These are phyloP conservation scores for Cotesia congregata DNA, from an alignment of 2,888 invertebrate species.

Conservation along the genomic window DNA sequence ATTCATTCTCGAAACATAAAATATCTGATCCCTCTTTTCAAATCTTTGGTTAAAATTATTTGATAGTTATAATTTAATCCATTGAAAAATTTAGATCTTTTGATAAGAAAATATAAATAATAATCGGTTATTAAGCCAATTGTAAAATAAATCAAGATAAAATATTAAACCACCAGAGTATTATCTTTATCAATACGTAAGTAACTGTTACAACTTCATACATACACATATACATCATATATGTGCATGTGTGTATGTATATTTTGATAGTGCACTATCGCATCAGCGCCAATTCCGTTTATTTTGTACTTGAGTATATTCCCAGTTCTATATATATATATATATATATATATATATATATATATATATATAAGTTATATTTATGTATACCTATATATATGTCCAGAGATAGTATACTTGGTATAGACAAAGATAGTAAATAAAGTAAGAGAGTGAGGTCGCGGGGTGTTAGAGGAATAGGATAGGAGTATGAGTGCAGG, in stretches of 20 bases:
- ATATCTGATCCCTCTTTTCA: too few relatives aligned
- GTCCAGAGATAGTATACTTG: neutral
- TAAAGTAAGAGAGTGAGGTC: slow-evolving; percentile 27
- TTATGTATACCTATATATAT: slow-evolving; percentile 2
- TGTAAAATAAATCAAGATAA: slow-evolving; percentile 3
- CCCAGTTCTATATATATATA: slow-evolving; percentile 22
- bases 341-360: slow-evolving; percentile 6
- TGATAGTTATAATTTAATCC: too few relatives aligned
- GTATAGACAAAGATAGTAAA: slow-evolving; percentile 32
- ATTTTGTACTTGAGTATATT: slow-evolving; percentile 35
- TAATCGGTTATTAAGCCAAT: neutral
- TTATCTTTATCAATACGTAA: slow-evolving; percentile 42
- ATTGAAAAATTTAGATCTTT: neutral
- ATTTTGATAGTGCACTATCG: slow-evolving; percentile 38
- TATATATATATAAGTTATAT: slow-evolving; percentile 10
- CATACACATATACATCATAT: neutral
- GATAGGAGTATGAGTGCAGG: slow-evolving; percentile 39
- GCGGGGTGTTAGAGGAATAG: slow-evolving; percentile 21
- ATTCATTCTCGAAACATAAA: too few relatives aligned
- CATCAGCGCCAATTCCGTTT: slow-evolving; percentile 40
- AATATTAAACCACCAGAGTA: slow-evolving; percentile 10
- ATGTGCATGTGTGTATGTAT: slow-evolving; percentile 3
- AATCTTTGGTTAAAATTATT: too few relatives aligned
- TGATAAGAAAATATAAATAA: slow-evolving; percentile 11
- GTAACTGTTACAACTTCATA: slow-evolving; percentile 30